Conservation (phyloP, 1,140 invertebrate species). For the Anthonomus grandis region DNA sequence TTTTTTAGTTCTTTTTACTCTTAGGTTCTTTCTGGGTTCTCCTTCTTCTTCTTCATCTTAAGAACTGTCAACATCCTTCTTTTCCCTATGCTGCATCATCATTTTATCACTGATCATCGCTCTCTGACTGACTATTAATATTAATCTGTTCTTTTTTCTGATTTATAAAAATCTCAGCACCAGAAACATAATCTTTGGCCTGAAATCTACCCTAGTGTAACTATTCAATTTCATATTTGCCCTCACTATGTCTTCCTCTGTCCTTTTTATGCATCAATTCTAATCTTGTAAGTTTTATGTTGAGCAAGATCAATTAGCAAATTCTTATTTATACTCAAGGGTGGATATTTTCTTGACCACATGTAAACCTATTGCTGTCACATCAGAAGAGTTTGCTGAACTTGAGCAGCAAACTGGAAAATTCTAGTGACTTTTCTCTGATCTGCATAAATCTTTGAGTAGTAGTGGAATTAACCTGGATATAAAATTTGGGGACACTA, state of each 20-base stretch:
- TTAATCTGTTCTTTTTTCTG: slow-evolving; percentile 49
- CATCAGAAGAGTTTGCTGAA: slow-evolving; percentile 95
- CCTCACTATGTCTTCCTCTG: slow-evolving; percentile 84
- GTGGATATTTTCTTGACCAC: slow-evolving; percentile 89
- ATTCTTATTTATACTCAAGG: slow-evolving; percentile 88
- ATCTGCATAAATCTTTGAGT: slow-evolving; percentile 88
- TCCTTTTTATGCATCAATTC: slow-evolving; percentile 89
- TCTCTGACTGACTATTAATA: slow-evolving; percentile 50
- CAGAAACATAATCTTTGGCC: slow-evolving; percentile 81
- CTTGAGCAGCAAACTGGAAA: slow-evolving; percentile 92
- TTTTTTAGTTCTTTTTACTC: slow-evolving; percentile 48
- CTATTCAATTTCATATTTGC: slow-evolving; percentile 63
- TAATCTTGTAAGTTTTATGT: slow-evolving; percentile 93
- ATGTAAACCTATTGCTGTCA: slow-evolving; percentile 97
- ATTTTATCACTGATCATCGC: slow-evolving; percentile 67
- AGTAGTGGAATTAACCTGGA: slow-evolving; percentile 94
- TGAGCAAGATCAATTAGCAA: slow-evolving; percentile 80
- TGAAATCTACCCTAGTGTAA: slow-evolving; percentile 79
- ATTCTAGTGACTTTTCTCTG: slow-evolving; percentile 94
- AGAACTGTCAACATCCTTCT: slow-evolving; percentile 55
- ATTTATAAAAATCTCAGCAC: slow-evolving; percentile 81
- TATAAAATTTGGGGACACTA: slow-evolving; percentile 92
- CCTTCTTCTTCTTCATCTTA: slow-evolving; percentile 44
- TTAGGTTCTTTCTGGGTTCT: slow-evolving; percentile 44
- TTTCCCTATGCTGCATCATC: slow-evolving; percentile 69